These are phyloP conservation scores for Nansenia antarctica DNA, from an alignment of 2,113 vertebrate genomes.

Conservation along the genomic window DNA sequence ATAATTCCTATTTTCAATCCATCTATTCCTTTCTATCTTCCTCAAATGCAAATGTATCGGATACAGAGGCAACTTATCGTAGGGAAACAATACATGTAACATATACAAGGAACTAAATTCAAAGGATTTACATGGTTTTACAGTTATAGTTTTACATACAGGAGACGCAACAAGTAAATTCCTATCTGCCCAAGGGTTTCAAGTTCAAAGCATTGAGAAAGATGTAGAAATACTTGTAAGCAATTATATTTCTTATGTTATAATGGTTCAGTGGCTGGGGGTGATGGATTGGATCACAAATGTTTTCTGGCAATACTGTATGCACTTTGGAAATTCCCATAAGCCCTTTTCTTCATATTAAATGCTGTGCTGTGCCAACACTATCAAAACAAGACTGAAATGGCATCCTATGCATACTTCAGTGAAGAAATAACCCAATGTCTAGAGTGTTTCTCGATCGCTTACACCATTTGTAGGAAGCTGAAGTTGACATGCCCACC, in stretches of 20 bases:
- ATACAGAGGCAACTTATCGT: neutral
- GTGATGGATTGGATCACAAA: neutral
- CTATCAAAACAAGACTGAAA: too few species aligned
- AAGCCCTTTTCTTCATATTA: neutral
- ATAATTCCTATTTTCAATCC: neutral
- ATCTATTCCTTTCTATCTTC: neutral
- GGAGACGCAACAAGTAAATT: neutral
- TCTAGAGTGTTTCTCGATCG: too few species aligned
- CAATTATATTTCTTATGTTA: neutral
- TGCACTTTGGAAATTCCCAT: slow-evolving; percentile 47
- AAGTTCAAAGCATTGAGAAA: neutral
- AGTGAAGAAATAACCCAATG: too few species aligned
- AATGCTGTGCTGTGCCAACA: neutral
- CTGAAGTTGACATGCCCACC: too few species aligned
- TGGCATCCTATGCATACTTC: too few species aligned
- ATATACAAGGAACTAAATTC: neutral
- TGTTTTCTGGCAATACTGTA: slow-evolving; percentile 23
- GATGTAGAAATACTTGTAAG: neutral
- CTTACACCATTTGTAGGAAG: too few species aligned
- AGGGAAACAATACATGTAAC: neutral
- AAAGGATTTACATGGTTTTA: neutral
- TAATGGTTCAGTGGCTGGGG: neutral
- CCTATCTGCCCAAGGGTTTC: neutral
- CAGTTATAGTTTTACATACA: too few species aligned
- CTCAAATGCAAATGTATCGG: neutral